These are phyloP conservation scores for Percopsis omiscomaycus DNA, from an alignment of 2,797 vertebrate genomes.

Conservation along the genomic window DNA sequence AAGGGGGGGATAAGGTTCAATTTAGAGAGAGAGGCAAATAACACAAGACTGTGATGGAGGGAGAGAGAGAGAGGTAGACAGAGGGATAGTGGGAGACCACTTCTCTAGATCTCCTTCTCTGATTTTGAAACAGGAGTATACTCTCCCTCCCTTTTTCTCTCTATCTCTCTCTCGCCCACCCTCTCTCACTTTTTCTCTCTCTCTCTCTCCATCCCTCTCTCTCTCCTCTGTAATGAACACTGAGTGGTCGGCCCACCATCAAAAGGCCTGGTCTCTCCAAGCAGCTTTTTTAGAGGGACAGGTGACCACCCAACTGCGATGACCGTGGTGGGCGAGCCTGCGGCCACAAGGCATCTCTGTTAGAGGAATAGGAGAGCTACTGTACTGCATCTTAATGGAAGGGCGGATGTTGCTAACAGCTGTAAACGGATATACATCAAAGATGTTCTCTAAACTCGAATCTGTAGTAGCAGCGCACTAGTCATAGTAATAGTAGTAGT, in stretches of 20 bases:
- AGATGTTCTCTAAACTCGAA: neutral
- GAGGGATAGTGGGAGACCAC: constrained; percentile 38
- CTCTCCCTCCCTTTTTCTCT: constrained; percentile 18
- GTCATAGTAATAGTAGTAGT: neutral
- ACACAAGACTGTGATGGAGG: neutral
- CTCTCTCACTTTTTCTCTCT: neutral
- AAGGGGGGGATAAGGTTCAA: neutral
- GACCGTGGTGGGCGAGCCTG: constrained; percentile 45
- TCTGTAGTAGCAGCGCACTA: neutral
- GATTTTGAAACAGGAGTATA: constrained; percentile 5
- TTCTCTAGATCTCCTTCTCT: neutral
- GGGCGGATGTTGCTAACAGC: constrained; percentile 69
- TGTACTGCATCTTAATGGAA: constrained; percentile 56
- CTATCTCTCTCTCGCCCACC: neutral
- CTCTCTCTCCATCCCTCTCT: constrained; percentile 28
- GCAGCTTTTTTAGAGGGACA: constrained; percentile 65
- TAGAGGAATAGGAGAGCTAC: constrained; percentile 56
- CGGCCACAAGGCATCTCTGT: constrained; percentile 73
- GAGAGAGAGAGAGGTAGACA: constrained; percentile 3
- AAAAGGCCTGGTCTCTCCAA: constrained; percentile 64
- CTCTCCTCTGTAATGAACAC: constrained; percentile 68
- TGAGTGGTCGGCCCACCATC: constrained; percentile 55
- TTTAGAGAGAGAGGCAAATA: neutral
- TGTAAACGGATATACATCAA: constrained; percentile 68
- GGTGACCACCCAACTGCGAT: constrained; percentile 57